These are phyloP conservation scores for Megaceryle alcyon DNA, from an alignment of 2,797 vertebrate genomes.

Conservation along the genomic window DNA sequence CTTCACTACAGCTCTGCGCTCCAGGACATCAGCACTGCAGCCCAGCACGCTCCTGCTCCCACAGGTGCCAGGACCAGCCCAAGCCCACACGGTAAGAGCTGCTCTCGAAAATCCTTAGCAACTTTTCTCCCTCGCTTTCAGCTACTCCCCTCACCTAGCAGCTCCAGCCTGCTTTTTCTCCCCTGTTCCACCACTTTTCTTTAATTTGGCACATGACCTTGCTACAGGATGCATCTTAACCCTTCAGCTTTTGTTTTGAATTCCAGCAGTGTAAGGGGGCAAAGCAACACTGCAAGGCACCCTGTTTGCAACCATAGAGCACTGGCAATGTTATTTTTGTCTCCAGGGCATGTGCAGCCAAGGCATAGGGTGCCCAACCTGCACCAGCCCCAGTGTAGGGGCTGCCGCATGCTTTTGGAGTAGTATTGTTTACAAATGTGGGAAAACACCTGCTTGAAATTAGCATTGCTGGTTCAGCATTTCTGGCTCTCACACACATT, in stretches of 20 bases:
- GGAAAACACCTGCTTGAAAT: background rate
- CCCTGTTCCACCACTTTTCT: background rate
- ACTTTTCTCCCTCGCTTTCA: background rate
- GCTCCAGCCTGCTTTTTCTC: background rate
- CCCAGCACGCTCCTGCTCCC: conserved; percentile 24
- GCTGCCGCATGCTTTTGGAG: background rate
- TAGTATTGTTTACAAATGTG: background rate
- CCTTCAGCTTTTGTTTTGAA: background rate
- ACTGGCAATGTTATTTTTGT: background rate
- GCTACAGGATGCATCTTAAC: background rate
- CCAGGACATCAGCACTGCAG: background rate
- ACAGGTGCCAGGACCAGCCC: background rate
- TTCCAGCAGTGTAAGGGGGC: background rate
- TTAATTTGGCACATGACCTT: background rate
- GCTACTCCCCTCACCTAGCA: background rate
- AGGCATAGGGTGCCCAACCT: background rate
- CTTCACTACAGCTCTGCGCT: conserved; percentile 45
- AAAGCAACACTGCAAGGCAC: fast-evolving
- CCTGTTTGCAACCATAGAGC: fast-evolving
- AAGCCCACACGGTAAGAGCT: conserved; percentile 70
- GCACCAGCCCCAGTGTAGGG: background rate
- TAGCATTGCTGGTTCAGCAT: background rate
- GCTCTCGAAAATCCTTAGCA: background rate
- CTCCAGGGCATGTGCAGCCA: background rate
- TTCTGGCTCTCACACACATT: background rate